A percentile compares a stretch with the other conserved stretches of the same genome.
phyloP scores from a whole-genome alignment of 2,797 vertebrate species.

The Hybognathus amarus region DNA sequence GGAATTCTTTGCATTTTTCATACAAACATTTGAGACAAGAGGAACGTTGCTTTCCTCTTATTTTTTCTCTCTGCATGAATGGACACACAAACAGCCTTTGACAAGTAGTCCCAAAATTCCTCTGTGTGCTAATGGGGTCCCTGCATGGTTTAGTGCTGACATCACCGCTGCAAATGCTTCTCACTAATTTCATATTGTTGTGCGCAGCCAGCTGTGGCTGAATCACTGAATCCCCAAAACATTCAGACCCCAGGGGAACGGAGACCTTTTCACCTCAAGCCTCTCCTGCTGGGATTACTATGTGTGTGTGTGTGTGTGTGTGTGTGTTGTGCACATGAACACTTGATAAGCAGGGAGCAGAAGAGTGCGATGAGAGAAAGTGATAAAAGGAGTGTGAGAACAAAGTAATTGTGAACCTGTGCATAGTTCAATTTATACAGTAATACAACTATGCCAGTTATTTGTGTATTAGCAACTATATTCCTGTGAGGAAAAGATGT shows the following conservation, averaged over 20 bases:
- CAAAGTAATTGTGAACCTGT: background rate
- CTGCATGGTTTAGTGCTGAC: slow-evolving; percentile 87
- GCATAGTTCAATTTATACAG: background rate
- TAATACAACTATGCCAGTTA: background rate
- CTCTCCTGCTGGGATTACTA: slow-evolving; percentile 35
- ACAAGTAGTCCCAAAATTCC: slow-evolving; percentile 87
- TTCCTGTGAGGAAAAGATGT: background rate
- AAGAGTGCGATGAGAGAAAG: slow-evolving; percentile 1
- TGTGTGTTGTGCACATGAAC: background rate
- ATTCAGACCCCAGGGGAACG: slow-evolving; percentile 63
- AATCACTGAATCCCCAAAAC: slow-evolving; percentile 81
- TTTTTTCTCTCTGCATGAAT: slow-evolving; percentile 26
- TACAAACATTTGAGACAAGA: slow-evolving; percentile 30
- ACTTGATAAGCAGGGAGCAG: background rate
- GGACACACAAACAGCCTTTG: slow-evolving; percentile 86
- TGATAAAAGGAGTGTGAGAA: slow-evolving; percentile 11
- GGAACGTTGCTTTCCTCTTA: slow-evolving; percentile 25
- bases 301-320: slow-evolving; percentile 33
- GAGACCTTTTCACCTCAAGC: slow-evolving; percentile 61
- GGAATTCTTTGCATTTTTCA: slow-evolving; percentile 58
- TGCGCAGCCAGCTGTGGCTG: slow-evolving; percentile 83
- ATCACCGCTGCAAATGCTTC: slow-evolving; percentile 84
- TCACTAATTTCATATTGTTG: slow-evolving; percentile 84
- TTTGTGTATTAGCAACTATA: background rate
- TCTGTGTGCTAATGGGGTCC: slow-evolving; percentile 85